Percentiles rank a stretch among this genome's conserved stretches.
phyloP scores from a whole-genome alignment of 64 coral and sea anemone species.

The Anthopleura sola region DNA sequence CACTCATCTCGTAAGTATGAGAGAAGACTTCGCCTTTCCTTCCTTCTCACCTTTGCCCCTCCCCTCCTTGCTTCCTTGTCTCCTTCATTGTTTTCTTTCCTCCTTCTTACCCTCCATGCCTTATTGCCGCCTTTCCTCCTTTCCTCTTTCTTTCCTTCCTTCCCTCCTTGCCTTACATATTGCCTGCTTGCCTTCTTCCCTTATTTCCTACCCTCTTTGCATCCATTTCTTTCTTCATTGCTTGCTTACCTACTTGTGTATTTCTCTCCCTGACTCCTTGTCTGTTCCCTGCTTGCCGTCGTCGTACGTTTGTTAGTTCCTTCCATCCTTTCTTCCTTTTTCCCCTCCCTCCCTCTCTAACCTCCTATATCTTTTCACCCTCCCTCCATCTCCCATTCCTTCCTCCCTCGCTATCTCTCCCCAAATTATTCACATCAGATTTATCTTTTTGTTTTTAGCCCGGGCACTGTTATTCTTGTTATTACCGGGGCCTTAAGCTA shows the following conservation, averaged over 20 bases:
- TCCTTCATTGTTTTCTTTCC: too few relatives aligned
- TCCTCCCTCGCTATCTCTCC: too few relatives aligned
- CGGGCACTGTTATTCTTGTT: conserved; percentile 87
- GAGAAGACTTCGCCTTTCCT: too few relatives aligned
- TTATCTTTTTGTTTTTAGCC: conserved; percentile 39
- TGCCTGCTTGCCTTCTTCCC: too few relatives aligned
- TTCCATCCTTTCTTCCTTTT: too few relatives aligned
- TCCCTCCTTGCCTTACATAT: too few relatives aligned
- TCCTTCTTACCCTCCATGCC: too few relatives aligned
- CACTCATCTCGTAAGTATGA: conserved; percentile 2
- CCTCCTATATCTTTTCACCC: not conserved
- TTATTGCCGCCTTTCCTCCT: not conserved
- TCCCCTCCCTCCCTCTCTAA: too few relatives aligned
- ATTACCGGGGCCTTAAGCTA: conserved; percentile 61
- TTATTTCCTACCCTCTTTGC: not conserved
- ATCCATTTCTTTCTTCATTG: too few relatives aligned
- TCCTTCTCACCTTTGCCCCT: too few relatives aligned
- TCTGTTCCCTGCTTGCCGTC: too few relatives aligned
- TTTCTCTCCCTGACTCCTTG: not conserved
- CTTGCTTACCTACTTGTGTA: not conserved
- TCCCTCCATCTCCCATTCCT: not conserved
- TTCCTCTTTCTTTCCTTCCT: not conserved
- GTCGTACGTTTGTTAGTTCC: too few relatives aligned
- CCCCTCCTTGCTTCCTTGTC: not conserved
- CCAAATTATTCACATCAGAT: not conserved